Conservation (phyloP, 2,113 vertebrate genomes). For the Macquaria australasica region DNA sequence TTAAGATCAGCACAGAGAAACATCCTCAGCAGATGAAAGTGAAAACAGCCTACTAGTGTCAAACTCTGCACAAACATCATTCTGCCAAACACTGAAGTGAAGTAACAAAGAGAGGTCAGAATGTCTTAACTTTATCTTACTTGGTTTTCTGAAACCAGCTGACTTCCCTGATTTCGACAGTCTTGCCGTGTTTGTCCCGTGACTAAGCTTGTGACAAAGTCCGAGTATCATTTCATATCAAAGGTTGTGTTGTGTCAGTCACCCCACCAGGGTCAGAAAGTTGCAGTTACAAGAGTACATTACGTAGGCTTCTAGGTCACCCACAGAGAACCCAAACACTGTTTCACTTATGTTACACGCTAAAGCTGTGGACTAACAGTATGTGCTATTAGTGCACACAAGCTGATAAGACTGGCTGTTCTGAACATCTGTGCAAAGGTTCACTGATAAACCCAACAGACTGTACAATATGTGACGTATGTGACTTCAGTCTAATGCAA, state of each 20-base stretch:
- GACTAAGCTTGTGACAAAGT: constrained; percentile 19
- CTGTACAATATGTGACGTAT: neutral
- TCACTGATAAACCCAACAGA: constrained; percentile 1
- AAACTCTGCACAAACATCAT: neutral
- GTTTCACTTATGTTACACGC: neutral
- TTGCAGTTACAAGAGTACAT: neutral
- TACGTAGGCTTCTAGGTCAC: neutral
- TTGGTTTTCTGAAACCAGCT: neutral
- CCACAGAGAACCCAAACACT: neutral
- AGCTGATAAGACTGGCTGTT: neutral
- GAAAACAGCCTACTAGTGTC: neutral
- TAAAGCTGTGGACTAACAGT: neutral
- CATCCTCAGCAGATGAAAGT: neutral
- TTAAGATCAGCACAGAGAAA: neutral
- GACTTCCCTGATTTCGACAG: neutral
- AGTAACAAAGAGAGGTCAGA: neutral
- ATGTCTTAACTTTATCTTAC: too few relatives aligned
- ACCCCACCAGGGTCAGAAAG: neutral
- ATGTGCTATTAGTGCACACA: neutral
- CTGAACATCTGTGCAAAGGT: constrained; percentile 20
- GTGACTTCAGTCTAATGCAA: neutral
- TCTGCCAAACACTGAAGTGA: neutral
- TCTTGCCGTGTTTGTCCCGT: neutral
- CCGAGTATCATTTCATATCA: constrained; percentile 1
- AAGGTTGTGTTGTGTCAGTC: constrained; percentile 10